phyloP scores from a whole-genome alignment of 2,113 vertebrate genomes.

The Candoia aspera region DNA sequence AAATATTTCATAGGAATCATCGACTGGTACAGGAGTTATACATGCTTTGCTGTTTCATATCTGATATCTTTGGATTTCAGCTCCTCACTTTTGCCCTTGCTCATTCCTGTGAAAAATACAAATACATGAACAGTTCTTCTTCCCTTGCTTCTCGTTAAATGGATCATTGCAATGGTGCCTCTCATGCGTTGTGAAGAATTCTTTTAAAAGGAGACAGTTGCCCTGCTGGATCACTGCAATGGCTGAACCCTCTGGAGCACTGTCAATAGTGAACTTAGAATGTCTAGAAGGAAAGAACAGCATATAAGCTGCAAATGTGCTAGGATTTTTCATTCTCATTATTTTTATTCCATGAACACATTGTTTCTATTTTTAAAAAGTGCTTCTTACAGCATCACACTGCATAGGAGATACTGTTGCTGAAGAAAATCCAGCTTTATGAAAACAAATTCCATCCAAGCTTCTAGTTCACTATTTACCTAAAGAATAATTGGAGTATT shows the following conservation, averaged over 20 bases:
- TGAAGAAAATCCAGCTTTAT: neutral
- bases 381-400: neutral
- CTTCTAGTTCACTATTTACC: neutral
- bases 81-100: constrained; percentile 20
- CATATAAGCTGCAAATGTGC: neutral
- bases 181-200: constrained; percentile 23
- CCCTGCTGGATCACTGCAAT: neutral
- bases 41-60: neutral
- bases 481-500: neutral
- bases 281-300: neutral
- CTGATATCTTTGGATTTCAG: neutral
- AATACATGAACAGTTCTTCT: constrained; percentile 28
- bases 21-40: neutral
- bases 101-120: constrained; percentile 30
- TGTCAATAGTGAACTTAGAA: neutral
- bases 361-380: neutral
- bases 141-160: constrained; percentile 6
- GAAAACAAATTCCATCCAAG: neutral
- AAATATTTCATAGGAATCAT: constrained; percentile 18
- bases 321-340: neutral
- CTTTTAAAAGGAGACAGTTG: neutral
- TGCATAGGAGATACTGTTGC: neutral
- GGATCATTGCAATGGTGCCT: neutral
- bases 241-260: neutral
- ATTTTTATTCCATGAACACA: neutral